Evolutionary conservation across 2,888 invertebrate genomes (phyloP), one percentile per base, ranked within the genome.

Genomic region (Sthenelais limicola): DNA sequence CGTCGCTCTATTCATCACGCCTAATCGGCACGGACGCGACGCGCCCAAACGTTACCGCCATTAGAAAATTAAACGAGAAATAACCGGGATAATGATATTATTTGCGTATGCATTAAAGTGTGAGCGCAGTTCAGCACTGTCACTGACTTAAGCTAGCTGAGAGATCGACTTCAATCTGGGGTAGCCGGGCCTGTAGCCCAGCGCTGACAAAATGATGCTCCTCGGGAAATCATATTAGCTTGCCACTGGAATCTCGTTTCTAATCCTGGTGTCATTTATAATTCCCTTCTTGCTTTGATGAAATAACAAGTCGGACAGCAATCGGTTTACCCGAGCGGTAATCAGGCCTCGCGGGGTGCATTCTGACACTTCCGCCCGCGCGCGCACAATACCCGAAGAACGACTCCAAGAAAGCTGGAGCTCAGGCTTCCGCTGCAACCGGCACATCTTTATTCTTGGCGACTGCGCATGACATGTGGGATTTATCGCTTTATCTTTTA

Each of bases 31-130:
- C n/a, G 30, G 56, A 56, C 4, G 56, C 56, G 32, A 32, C 12
- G 56, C 30, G 56, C 32, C 30, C 32, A 56, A 56, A 56, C 56
- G 56, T 56, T 56, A 30, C 32, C 56, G 32, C 56, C 56, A 56
- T 56, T 56, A 56, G 56, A 56, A 56, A 56, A 56, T 56, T 56
- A 56, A 56, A 56, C 56, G 56, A 56, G 56, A 56, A 56, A 56
- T 56, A 56, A 56, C 56, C 56, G 30, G 32, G 56, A 56, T 56
- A 56, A 56, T 56, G 56, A 56, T 56, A 56, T 56, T 56, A 56
- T 56, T 56, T 56, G 56, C 30, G 56, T 56, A 56, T 56, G 56
- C 56, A 56, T 56, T 56, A 56, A 56, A 56, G 56, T 56, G 56
- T 28, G 30, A 24, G 32, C 9, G 32, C 56, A n/a, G 9, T 32